Evolutionary conservation across 2,113 vertebrate genomes (phyloP).

Genomic region (Lepidothrix coronata): DNA sequence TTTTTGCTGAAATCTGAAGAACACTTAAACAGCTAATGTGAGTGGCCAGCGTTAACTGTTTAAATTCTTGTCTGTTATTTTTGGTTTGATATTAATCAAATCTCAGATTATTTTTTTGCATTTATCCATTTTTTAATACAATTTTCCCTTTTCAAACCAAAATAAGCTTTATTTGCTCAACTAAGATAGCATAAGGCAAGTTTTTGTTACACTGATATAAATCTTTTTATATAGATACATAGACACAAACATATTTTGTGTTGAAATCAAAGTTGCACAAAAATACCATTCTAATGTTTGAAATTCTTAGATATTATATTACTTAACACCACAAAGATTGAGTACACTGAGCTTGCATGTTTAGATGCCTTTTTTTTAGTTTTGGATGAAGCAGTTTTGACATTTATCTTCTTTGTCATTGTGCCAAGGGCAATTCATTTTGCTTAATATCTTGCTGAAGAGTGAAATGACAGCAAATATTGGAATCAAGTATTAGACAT

Average conservation of each 20-base stretch:
- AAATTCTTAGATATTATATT: neutral
- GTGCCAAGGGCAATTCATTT: neutral
- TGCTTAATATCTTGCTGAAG: neutral
- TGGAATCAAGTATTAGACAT: neutral
- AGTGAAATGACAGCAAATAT: neutral
- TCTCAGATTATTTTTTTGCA: neutral
- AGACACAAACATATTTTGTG: neutral
- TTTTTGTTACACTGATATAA: neutral
- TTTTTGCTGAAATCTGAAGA: neutral
- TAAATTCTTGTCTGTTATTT: neutral
- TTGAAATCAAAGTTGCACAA: neutral
- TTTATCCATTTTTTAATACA: neutral
- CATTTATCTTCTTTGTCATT: conserved; percentile 4
- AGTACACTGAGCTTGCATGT: neutral
- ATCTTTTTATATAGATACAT: neutral
- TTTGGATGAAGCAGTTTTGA: neutral
- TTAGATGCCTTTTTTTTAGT: neutral
- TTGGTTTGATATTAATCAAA: neutral
- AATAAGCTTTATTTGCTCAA: neutral
- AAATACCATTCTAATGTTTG: neutral
- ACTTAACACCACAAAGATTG: neutral
- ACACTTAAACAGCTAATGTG: neutral
- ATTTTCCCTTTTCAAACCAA: neutral
- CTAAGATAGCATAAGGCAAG: neutral
- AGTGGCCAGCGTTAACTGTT: neutral